phyloP scores from a whole-genome alignment of 2,113 vertebrate genomes.

The Diglossa brunneiventris region DNA sequence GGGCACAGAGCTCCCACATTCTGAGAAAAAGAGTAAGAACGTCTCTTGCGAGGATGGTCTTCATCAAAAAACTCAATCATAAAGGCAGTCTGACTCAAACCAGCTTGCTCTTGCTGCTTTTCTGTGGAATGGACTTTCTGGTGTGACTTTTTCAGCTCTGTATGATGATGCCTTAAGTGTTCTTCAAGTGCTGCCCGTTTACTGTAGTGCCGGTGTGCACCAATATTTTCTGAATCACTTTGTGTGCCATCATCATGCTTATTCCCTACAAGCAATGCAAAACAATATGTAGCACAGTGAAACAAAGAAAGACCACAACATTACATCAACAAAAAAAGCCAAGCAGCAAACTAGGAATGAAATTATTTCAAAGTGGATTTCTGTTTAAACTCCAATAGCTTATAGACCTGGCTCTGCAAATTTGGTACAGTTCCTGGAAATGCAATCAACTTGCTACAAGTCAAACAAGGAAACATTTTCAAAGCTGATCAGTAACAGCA shows the following conservation, averaged over 20 bases:
- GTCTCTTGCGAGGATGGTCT: conserved; percentile 88
- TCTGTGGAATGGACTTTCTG: conserved; percentile 68
- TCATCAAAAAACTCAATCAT: conserved; percentile 95
- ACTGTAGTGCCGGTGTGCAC: conserved; percentile 84
- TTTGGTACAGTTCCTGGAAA: conserved; percentile 5
- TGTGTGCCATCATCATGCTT: conserved; percentile 98
- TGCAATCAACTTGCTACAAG: conserved; percentile 24
- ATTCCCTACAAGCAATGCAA: conserved; percentile 80
- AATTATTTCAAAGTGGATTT: conserved; percentile 11
- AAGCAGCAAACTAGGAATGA: not conserved
- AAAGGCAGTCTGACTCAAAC: conserved; percentile 85
- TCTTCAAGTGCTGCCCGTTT: conserved; percentile 86
- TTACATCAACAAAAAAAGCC: not conserved
- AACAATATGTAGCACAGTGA: not conserved
- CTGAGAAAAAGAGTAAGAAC: conserved; percentile 92
- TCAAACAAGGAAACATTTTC: conserved; percentile 27
- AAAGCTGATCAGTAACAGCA: not conserved
- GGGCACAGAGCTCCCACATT: conserved; percentile 76
- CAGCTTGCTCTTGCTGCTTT: conserved; percentile 71
- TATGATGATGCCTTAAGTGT: conserved; percentile 80
- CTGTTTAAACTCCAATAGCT: not conserved
- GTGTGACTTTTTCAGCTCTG: conserved; percentile 75
- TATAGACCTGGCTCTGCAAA: conserved; percentile 41
- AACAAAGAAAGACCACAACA: not conserved
- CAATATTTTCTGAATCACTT: conserved; percentile 93